Evolutionary conservation across 2,888 invertebrate species (phyloP).

Genomic region (Arge pagana): DNA sequence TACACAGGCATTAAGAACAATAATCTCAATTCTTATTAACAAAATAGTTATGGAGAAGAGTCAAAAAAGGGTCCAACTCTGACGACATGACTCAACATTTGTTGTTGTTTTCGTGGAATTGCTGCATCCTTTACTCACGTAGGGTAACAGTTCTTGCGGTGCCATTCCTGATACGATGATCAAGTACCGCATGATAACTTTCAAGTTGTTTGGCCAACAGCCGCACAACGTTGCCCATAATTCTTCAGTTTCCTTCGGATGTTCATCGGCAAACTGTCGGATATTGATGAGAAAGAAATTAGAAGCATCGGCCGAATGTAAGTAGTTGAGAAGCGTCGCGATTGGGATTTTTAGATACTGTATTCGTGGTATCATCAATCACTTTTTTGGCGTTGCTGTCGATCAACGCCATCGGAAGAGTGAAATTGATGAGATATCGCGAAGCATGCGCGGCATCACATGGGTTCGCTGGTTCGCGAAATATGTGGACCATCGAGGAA

Average conservation of each 20-base stretch:
- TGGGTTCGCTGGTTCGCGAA: background rate
- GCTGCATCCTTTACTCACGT: conserved; percentile 73
- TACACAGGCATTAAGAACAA: background rate
- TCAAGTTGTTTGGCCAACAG: conserved; percentile 96
- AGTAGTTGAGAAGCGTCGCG: too few relatives aligned
- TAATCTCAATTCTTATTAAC: background rate
- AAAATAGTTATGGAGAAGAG: background rate
- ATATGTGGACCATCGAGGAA: background rate
- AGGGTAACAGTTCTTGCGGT: conserved; percentile 89
- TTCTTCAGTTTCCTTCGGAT: conserved; percentile 93
- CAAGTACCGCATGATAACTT: conserved; percentile 94
- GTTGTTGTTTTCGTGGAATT: too few relatives aligned
- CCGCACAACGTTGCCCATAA: conserved; percentile 95
- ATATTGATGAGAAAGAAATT: conserved; percentile 22
- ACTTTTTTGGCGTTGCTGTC: background rate
- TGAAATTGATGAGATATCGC: background rate
- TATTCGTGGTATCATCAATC: too few relatives aligned
- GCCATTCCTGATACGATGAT: conserved; percentile 97
- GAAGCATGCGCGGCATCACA: background rate
- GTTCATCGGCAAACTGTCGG: conserved; percentile 89
- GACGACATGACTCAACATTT: too few relatives aligned
- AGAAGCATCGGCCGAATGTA: too few relatives aligned
- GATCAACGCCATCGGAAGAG: background rate
- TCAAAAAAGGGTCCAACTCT: background rate
- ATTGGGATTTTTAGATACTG: too few relatives aligned